Evolutionary conservation across 2,797 vertebrate species (phyloP), one percentile per base, ranked within the genome.

Genomic region (Acanthopagrus latus): DNA sequence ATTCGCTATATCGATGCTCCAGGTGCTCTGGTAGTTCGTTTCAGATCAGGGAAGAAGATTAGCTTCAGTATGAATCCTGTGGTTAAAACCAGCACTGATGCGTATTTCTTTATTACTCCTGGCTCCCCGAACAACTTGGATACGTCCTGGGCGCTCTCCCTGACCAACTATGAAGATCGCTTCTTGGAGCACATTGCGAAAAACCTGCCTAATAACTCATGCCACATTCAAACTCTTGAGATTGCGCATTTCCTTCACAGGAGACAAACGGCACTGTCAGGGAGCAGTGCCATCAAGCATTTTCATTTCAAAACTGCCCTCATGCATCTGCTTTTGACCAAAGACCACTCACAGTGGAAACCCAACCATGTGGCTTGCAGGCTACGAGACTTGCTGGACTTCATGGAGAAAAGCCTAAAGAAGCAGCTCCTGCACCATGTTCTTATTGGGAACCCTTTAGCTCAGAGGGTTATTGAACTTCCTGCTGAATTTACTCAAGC

Each of bases 291-390:
- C 1, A 94, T 98, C 23, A 95, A 89, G 57, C 93, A 87, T 68
- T 94, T 95, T 67, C 97, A 99, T 87, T 93, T 98, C 66, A 99
- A 97, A 91, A 96, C 93, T 0, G 94, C 93, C 17, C 84, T 99
- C 29, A 89, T 97, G 74, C 96, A 98, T 74, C 91, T 97, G 57
- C 92, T 98, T 50, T 86, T 97, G 41, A 62, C 71, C 3, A 82
- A 82, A 69, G 86, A 88, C 17, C 63, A 86, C 0, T 66, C 85
- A 0, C 91, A 95, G 79, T 99, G 98, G 98, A 90, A 84, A 44
- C 80, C 91, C 0, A 83, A 89, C 4, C 78, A 90, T 23, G 70
- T 97, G 3, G 85, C 90, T 3, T 38, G 18, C 0, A 94, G 97
- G 27, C 85, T 98, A 20, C 91, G 83, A 1, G 97, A 99, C 68